Percentiles rank a stretch among this genome's conserved stretches.
phyloP scores from a whole-genome alignment of 2,113 vertebrate species.

The Stigmatopora argus region DNA sequence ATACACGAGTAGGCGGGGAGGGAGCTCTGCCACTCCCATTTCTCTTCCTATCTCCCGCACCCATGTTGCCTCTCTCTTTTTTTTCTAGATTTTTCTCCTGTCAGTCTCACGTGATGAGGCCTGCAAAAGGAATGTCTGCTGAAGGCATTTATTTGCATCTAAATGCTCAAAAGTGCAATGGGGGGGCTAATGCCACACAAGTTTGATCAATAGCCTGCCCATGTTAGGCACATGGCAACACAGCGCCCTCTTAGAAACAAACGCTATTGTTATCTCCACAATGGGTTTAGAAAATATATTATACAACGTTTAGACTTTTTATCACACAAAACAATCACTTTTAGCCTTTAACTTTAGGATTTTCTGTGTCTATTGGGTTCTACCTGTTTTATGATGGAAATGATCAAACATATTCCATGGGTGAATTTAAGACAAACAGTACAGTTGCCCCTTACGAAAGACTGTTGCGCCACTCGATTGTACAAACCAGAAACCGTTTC shows the following conservation, averaged over 20 bases:
- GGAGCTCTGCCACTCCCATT: constrained; percentile 52
- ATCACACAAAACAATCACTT: not conserved
- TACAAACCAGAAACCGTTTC: constrained; percentile 13
- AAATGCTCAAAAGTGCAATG: constrained; percentile 3
- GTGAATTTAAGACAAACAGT: constrained; percentile 21
- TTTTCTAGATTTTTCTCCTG: constrained; percentile 29
- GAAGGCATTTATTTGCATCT: not conserved
- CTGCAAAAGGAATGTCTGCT: not conserved
- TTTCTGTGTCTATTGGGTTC: not conserved
- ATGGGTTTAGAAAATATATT: not conserved
- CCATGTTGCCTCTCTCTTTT: constrained; percentile 53
- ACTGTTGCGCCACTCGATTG: constrained; percentile 28
- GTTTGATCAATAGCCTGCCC: constrained; percentile 26
- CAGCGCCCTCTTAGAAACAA: constrained; percentile 63
- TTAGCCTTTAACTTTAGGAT: not conserved
- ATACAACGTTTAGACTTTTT: not conserved
- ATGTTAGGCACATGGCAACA: constrained; percentile 59
- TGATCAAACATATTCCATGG: not conserved
- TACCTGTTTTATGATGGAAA: constrained; percentile 14
- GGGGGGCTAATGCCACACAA: constrained; percentile 11
- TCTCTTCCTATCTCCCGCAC: constrained; percentile 56
- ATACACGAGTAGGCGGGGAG: constrained; percentile 64
- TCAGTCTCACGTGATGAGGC: constrained; percentile 9
- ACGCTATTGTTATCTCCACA: constrained; percentile 10
- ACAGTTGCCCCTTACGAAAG: constrained; percentile 14